These are phyloP conservation scores for Pseudonaja textilis DNA, from an alignment of 2,113 vertebrate genomes.

Conservation along the genomic window DNA sequence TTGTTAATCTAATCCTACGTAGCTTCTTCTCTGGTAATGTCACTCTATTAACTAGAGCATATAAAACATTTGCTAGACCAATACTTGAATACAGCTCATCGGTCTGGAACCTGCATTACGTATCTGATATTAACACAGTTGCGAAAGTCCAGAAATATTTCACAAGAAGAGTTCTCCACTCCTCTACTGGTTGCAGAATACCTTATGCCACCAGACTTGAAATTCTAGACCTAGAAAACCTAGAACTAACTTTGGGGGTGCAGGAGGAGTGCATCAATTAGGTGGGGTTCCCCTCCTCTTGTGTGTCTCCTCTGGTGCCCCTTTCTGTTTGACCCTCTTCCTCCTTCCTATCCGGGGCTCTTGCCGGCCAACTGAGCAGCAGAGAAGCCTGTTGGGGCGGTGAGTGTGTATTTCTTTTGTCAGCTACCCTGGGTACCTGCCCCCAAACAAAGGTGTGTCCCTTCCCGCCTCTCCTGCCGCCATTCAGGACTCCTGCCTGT, in stretches of 20 bases:
- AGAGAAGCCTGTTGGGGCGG: not conserved
- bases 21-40: no score
- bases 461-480: not conserved
- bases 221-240: no score
- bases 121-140: no score
- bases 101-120: no score
- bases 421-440: not conserved
- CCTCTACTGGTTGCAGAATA: no score
- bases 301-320: not conserved
- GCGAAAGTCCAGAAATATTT: no score
- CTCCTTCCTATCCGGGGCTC: not conserved
- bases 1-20: no score
- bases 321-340: not conserved
- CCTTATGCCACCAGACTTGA: no score
- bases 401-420: not conserved
- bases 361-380: not conserved
- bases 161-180: no score
- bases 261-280: not conserved
- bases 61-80: no score
- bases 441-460: conserved; percentile 4
- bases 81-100: no score
- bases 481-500: not conserved
- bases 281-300: not conserved
- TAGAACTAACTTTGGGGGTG: not conserved
- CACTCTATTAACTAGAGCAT: no score